Percentiles rank a stretch among this genome's conserved stretches.
Conservation (phyloP, 2,888 invertebrate species). For the Timandra comae region DNA sequence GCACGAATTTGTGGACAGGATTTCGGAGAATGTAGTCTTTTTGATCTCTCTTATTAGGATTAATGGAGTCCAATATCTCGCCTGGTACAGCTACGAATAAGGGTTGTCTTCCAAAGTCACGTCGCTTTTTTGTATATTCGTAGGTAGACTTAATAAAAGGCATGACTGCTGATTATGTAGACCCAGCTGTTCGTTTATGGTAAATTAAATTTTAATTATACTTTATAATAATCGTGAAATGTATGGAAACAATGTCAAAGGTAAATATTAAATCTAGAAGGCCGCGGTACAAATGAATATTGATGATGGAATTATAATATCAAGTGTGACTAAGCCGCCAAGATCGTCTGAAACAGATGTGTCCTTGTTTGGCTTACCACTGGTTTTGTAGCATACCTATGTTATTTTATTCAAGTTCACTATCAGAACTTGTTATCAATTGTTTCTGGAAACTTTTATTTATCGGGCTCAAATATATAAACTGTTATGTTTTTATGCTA, state of each 20-base stretch:
- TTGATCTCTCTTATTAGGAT: slow-evolving; percentile 51
- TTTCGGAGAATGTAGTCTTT: slow-evolving; percentile 66
- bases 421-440: too few relatives aligned
- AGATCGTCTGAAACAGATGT: slow-evolving; percentile 48
- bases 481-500: too few relatives aligned
- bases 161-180: slow-evolving; percentile 25
- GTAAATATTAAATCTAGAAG: slow-evolving; percentile 45
- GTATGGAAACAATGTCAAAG: slow-evolving; percentile 26
- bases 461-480: too few relatives aligned
- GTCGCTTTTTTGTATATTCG: slow-evolving; percentile 67
- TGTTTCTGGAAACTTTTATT: too few relatives aligned
- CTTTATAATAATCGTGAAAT: slow-evolving; percentile 9
- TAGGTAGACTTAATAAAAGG: slow-evolving; percentile 48
- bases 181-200: background rate
- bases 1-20: slow-evolving; percentile 67
- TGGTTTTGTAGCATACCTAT: slow-evolving; percentile 21
- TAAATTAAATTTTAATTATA: too few relatives aligned
- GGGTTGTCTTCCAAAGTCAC: slow-evolving; percentile 67
- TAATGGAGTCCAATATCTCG: slow-evolving; percentile 57
- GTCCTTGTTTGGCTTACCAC: slow-evolving; percentile 43
- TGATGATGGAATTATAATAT: slow-evolving; percentile 36
- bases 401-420: slow-evolving; percentile 3
- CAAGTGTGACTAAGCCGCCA: slow-evolving; percentile 33
- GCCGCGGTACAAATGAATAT: slow-evolving; percentile 42
- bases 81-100: slow-evolving; percentile 62